Base-by-base conservation (phyloP, 2,113 vertebrate genomes). In the Pantherophis guttatus region DNA sequence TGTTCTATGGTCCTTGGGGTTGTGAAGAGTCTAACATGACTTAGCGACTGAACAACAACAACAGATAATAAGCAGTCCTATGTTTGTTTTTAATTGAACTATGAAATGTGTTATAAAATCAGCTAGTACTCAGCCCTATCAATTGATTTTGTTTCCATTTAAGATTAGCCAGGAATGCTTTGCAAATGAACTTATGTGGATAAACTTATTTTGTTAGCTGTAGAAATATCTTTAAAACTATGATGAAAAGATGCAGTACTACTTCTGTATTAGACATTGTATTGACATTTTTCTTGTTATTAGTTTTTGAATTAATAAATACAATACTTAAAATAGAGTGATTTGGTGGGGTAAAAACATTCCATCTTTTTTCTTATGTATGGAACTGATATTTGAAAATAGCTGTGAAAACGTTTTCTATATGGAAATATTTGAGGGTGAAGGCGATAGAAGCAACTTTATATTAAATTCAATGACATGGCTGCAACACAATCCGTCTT, bases 221-320 rank as follows among this genome's bases (percentile, higher is more conserved):
- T 96, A 97, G 93, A 98, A 96, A 97, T 62, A 97, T 94, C 88
- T 95, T 93, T 94, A 98, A 97, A 97, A 97, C 96, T 95, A 94
- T 96, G 94, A 96, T 96, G 96, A 97, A 98, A 98, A 97, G 93
- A 92, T 94, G 23, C 52, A 21, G 10, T 17, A 97, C 96, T 96
- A 94, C 96, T 91, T 81, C n/a, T 93, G 93, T 95, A 97, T 98
- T 97, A 98, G 97, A 97, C 98, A 97, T 98, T 97, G 97, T 97
- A 97, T 98, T 97, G 97, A 97, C 97, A 98, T 94, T 87, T 95
- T 96, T 95, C 89, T 95, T 65, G 89, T 91, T 97, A 90, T 94
- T 95, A 96, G 57, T 96, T 96, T 97, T 19, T 57, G 13, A 54
- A 15, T 97, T 98, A 97, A 97, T 97, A 98, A 98, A 98, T 95